Evolutionary conservation across 2,113 vertebrate species (phyloP).

Genomic region (Microcebus murinus): DNA sequence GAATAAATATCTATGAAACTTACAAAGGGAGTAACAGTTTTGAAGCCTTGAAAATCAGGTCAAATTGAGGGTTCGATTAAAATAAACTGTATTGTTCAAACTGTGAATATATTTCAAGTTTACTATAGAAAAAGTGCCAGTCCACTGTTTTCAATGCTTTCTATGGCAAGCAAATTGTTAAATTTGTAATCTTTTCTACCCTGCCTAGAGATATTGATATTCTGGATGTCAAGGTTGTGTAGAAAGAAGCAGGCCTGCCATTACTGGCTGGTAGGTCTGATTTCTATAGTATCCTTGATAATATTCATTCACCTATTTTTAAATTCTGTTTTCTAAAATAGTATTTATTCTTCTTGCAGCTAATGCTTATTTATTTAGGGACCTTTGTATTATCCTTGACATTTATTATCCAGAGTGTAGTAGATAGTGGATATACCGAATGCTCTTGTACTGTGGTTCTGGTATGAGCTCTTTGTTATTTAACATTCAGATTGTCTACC

Average conservation of each 20-base stretch:
- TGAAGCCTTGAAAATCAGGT: neutral
- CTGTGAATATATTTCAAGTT: neutral
- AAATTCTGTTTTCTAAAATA: neutral
- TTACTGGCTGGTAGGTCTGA: neutral
- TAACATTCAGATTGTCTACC: neutral
- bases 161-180: neutral
- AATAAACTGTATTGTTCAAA: neutral
- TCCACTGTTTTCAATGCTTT: neutral
- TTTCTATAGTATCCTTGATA: neutral
- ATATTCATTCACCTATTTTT: neutral
- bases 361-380: neutral
- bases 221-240: neutral
- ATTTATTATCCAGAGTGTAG: neutral
- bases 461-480: neutral
- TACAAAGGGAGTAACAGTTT: neutral
- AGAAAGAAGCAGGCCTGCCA: neutral
- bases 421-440: neutral
- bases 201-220: neutral
- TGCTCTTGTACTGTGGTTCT: neutral
- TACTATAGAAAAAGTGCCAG: neutral
- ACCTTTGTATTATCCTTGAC: neutral
- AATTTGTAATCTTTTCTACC: slow-evolving; percentile 8
- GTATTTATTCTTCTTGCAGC: neutral
- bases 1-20: neutral
- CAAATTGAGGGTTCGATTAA: neutral